Base-by-base conservation (phyloP, 2,113 vertebrate genomes). In the Vicugna pacos region DNA sequence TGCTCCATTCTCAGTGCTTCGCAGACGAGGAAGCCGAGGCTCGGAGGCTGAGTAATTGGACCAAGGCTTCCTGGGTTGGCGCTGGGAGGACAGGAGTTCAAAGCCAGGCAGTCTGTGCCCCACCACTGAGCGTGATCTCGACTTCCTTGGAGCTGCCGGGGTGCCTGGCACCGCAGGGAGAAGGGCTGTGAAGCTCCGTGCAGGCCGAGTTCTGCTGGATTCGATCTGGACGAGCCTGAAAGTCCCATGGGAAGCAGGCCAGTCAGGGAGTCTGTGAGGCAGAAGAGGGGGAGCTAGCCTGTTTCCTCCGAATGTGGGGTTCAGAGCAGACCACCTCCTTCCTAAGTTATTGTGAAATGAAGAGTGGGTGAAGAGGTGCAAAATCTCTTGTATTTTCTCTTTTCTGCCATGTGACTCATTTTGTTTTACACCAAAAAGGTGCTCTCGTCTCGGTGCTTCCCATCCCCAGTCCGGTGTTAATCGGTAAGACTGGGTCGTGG, bases 41-140 rank as follows among this genome's bases (percentile, higher is more conserved):
- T 38, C 30, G 5, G 35, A n/a, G 77, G 16, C 35, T 20, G 1
- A 19, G n/a, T 12, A 7, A 7, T 54, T 16, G 32, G 72, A 24
- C 35, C 24, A 15, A 4, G 17, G 22, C 22, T 32, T 48, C 46
- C 28, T 19, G 30, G 46, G 19, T 1, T 26, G 48, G 58, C 22
- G 9, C 22, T 54, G 17, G 85, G 42, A 30, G 56, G 52, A 24
- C 20, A 15, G 10, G 20, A 9, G 8, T 42, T 75, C 38, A 88
- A 1, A n/a, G 50, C 54, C 69, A 24, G 82, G 22, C 7, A 10
- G 50, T 38, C 19, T 11, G 38, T n/a, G 38, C 10, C 50, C 75
- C n/a, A 35, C 8, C 60, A 2, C 15, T 1, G 1, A 32, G 5
- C 22, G 5, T 4, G 0, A 13, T 20, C 52, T 58, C 16, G 56